Percentiles rank a stretch among this genome's conserved stretches.
These are phyloP conservation scores for Tetranychus piercei DNA, from an alignment of 2,888 invertebrate genomes.

Conservation along the genomic window DNA sequence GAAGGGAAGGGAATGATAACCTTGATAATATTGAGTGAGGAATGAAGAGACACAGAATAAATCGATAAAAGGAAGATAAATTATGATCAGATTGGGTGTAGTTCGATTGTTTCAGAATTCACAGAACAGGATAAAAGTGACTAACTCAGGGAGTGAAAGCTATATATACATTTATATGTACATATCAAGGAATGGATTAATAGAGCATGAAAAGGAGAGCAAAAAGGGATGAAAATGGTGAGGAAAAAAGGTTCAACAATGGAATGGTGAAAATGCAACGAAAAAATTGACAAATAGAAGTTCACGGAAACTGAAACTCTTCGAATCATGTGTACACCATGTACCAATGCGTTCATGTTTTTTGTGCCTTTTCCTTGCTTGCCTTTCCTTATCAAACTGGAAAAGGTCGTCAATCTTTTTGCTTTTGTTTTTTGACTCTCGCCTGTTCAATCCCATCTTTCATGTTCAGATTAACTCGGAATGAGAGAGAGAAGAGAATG, in stretches of 20 bases:
- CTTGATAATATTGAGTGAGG: not conserved
- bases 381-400: not conserved
- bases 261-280: not conserved
- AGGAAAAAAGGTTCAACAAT: not conserved
- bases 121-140: too few species aligned
- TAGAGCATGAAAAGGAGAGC: not conserved
- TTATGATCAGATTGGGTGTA: slow-evolving; percentile 1
- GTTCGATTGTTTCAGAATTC: not conserved
- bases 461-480: too few species aligned
- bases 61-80: not conserved
- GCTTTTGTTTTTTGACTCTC: not conserved
- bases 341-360: not conserved
- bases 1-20: not conserved
- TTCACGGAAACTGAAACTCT: not conserved
- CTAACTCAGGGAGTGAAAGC: not conserved
- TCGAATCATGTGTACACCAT: not conserved
- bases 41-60: not conserved
- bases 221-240: not conserved
- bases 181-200: not conserved
- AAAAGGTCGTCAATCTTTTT: not conserved
- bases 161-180: not conserved
- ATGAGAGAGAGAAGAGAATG: too few species aligned
- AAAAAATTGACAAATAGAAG: not conserved
- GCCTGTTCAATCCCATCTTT: too few species aligned
- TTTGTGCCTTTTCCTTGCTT: not conserved